Percentiles rank a stretch among this genome's conserved stretches.
phyloP scores from a whole-genome alignment of 2,888 invertebrate genomes.

The Synanthedon tipuliformis region DNA sequence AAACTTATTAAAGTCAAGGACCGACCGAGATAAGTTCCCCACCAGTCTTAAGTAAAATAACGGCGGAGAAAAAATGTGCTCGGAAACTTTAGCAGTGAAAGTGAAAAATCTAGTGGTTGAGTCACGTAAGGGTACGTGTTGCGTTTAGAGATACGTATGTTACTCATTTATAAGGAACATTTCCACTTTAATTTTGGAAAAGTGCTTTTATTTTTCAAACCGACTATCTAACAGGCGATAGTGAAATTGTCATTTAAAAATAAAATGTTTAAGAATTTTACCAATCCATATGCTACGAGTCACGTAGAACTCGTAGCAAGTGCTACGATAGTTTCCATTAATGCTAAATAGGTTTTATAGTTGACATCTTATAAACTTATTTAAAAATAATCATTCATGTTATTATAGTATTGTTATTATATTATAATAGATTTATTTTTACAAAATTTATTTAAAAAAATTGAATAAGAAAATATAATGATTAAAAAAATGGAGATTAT shows the following conservation, averaged over 20 bases:
- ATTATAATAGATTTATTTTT: too few species aligned
- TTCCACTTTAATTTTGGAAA: background rate
- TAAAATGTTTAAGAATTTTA: too few species aligned
- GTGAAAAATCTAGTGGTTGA: conserved; percentile 42
- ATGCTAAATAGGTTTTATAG: too few species aligned
- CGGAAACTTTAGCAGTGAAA: conserved; percentile 54
- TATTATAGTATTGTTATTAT: too few species aligned
- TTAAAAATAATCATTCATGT: too few species aligned
- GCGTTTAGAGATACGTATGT: conserved; percentile 35
- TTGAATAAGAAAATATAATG: background rate
- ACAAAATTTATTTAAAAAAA: too few species aligned
- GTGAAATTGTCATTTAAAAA: too few species aligned
- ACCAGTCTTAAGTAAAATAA: conserved; percentile 67
- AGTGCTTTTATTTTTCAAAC: background rate
- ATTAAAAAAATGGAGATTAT: background rate
- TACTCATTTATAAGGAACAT: conserved; percentile 18
- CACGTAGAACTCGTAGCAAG: conserved; percentile 29
- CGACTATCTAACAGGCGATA: too few species aligned
- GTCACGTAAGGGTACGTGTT: conserved; percentile 43
- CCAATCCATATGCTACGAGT: conserved; percentile 16
- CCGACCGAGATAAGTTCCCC: conserved; percentile 67
- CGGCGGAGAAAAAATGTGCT: conserved; percentile 58
- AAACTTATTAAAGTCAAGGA: conserved; percentile 71
- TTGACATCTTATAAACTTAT: too few species aligned
- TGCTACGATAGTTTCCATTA: conserved; percentile 13